Percentiles rank a stretch among this genome's conserved stretches.
Evolutionary conservation across 2,797 vertebrate genomes (phyloP).

Genomic region (Falco berigora): DNA sequence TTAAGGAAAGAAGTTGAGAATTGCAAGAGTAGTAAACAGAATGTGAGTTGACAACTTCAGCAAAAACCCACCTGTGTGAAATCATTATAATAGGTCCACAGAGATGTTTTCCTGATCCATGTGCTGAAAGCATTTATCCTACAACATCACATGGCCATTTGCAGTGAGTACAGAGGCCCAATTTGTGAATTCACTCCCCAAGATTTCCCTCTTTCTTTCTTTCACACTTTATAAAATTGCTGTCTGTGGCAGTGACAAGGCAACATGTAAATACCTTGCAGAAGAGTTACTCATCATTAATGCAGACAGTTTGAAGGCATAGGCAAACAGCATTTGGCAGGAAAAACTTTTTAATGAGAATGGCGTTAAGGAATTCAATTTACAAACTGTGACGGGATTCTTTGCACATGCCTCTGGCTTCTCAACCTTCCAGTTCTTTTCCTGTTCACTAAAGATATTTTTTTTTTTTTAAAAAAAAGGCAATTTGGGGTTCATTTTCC

Average conservation of each 20-base stretch:
- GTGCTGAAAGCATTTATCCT: background rate
- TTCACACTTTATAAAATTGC: background rate
- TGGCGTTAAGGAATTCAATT: background rate
- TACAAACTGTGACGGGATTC: background rate
- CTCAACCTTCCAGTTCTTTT: background rate
- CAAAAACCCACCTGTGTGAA: background rate
- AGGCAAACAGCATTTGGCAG: background rate
- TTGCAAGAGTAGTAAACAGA: background rate
- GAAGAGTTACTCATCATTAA: background rate
- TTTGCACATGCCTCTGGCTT: background rate
- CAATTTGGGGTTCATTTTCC: background rate
- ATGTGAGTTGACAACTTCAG: background rate
- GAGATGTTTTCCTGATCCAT: background rate
- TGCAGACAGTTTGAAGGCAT: background rate
- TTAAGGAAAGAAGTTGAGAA: background rate
- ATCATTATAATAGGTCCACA: background rate
- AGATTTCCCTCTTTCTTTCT: background rate
- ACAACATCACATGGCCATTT: background rate
- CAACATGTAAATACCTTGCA: background rate
- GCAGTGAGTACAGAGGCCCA: background rate
- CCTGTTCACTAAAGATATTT: background rate
- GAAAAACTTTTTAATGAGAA: slow-evolving; percentile 9
- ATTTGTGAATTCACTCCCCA: background rate
- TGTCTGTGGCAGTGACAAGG: background rate
- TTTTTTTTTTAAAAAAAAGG: too few relatives aligned